Conservation (phyloP, 2,888 invertebrate genomes). For the Drosophila subsilvestris region DNA sequence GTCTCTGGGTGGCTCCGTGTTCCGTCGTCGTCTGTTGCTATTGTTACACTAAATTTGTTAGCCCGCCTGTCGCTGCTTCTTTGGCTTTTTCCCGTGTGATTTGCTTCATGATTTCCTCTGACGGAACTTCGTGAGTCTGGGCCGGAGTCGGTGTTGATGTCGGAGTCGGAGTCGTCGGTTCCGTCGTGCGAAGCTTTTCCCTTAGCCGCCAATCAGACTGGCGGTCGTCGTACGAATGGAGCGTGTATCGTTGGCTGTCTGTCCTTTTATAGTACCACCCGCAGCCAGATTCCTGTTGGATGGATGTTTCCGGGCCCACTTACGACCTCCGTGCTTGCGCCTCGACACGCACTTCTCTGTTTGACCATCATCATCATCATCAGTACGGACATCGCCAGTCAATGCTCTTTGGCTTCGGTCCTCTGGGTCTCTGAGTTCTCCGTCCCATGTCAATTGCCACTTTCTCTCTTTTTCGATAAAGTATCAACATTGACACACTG, state of each 20-base stretch:
- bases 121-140: constrained; percentile 43
- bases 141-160: constrained; percentile 11
- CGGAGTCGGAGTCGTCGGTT: constrained; percentile 15
- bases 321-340: constrained; percentile 43
- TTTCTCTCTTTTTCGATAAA: constrained; percentile 9
- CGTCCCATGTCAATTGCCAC: constrained; percentile 5
- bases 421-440: neutral
- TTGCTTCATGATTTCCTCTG: constrained; percentile 45
- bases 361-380: constrained; percentile 35
- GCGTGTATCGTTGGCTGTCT: constrained; percentile 38
- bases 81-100: constrained; percentile 45
- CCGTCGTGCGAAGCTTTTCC: constrained; percentile 28
- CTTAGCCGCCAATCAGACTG: constrained; percentile 14
- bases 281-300: constrained; percentile 18
- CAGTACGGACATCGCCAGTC: constrained; percentile 32
- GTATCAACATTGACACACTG: constrained; percentile 49
- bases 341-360: constrained; percentile 45
- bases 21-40: constrained; percentile 60
- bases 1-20: constrained; percentile 26
- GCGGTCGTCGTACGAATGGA: constrained; percentile 38
- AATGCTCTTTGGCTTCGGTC: constrained; percentile 17
- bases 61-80: constrained; percentile 48
- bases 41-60: constrained; percentile 67
- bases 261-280: constrained; percentile 43
- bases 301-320: constrained; percentile 34